Base-by-base conservation (phyloP, 2,888 invertebrate species). In the Apamea monoglypha region DNA sequence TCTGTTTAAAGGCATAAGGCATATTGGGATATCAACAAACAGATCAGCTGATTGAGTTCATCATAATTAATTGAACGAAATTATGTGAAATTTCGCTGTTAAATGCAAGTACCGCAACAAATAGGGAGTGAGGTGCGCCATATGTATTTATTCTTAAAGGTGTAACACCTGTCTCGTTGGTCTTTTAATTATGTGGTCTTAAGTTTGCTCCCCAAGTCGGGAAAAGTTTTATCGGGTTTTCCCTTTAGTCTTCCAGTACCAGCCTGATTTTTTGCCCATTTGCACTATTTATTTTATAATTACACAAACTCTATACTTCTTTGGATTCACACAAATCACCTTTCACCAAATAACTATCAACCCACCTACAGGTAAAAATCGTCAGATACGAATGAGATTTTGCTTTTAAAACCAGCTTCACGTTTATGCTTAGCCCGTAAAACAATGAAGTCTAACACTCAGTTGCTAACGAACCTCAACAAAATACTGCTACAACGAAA, bases 401-500 rank as follows among this genome's bases (percentile, higher is more conserved):
- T 32, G 5, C 18, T 21, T 56, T 72, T 12, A 47, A 70, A 74
- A 25, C 1, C 3, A 47, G 53, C n/a, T 69, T 32, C 53, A 10
- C 12, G 29, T 47, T 53, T 64, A 36, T 63, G 29, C 29, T 74
- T 29, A 53, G 21, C 32, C 14, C 7, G 5, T 40, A 32, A 63
- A 86, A 81, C 69, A 83, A 76, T 79, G n/a, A 67, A 68, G 25
- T 50, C 32, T 61, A 66, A 29, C 47, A 25, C 53, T 47, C 32
- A 75, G 32, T 36, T n/a, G 44, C 77, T 79, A 79, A 82, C 76
- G 70, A 84, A 84, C 59, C 77, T 76, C 40, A 82, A 74, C 82
- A 82, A 84, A 82, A 67, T 59, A 79, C 74, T 63, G 70, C 67
- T 75, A 72, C 72, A 88, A 64, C 68, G 79, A 78, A 81, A 76